Evolutionary conservation across 2,888 invertebrate species (phyloP).

Genomic region (Cantharis flavilabris): DNA sequence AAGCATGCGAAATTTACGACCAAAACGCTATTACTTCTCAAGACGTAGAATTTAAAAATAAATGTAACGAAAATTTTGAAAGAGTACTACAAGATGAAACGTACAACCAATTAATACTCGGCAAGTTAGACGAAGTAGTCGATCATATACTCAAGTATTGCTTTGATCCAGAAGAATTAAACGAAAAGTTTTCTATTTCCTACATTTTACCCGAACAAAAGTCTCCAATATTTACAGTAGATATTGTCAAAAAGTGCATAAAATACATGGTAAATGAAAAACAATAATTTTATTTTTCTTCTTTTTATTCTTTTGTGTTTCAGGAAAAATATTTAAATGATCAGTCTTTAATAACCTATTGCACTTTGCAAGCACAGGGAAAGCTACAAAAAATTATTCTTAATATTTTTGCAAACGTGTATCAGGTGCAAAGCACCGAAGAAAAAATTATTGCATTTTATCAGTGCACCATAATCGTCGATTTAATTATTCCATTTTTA

Average conservation of each 20-base stretch:
- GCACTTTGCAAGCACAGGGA: constrained; percentile 52
- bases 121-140: constrained; percentile 56
- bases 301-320: constrained; percentile 13
- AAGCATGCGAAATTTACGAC: constrained; percentile 37
- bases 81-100: constrained; percentile 42
- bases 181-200: constrained; percentile 45
- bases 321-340: constrained; percentile 22
- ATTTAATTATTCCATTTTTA: constrained; percentile 54
- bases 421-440: constrained; percentile 57
- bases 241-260: constrained; percentile 46
- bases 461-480: constrained; percentile 60
- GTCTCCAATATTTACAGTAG: constrained; percentile 55
- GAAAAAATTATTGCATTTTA: constrained; percentile 62
- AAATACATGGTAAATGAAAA: not conserved
- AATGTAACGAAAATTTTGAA: constrained; percentile 42
- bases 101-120: constrained; percentile 49
- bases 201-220: constrained; percentile 49
- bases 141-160: constrained; percentile 50
- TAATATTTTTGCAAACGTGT: constrained; percentile 57
- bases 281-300: not conserved
- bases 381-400: constrained; percentile 62
- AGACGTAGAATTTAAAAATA: constrained; percentile 40
- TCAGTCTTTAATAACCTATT: constrained; percentile 28
- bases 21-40: constrained; percentile 40
- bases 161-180: constrained; percentile 52